Percentiles rank a stretch among this genome's conserved stretches.
Conservation (phyloP, 1,140 invertebrate genomes). For the Reticulitermes speratus region DNA sequence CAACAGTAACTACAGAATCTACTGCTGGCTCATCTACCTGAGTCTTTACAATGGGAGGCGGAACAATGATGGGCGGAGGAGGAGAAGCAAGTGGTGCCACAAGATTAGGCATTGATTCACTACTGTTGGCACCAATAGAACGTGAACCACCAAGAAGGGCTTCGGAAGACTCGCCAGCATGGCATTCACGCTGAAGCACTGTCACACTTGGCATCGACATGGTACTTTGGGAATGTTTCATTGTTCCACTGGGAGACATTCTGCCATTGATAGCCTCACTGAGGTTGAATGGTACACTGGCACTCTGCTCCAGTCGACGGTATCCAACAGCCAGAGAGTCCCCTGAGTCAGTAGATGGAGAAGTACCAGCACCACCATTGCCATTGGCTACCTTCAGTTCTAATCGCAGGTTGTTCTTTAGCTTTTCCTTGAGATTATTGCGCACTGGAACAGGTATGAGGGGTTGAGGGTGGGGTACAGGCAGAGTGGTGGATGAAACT, state of each 20-base stretch:
- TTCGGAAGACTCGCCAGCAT: conserved; percentile 19
- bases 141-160: conserved; percentile 19
- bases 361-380: conserved; percentile 45
- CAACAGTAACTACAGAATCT: not conserved
- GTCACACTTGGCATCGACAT: conserved; percentile 49
- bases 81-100: conserved; percentile 32
- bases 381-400: conserved; percentile 40
- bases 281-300: conserved; percentile 59
- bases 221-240: conserved; percentile 62
- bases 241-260: conserved; percentile 35
- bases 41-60: not conserved
- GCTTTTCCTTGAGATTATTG: conserved; percentile 41
- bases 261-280: conserved; percentile 38
- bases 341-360: conserved; percentile 53
- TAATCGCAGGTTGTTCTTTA: conserved; percentile 42
- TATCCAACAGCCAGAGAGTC: conserved; percentile 46
- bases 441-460: conserved; percentile 38
- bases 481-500: conserved; percentile 13
- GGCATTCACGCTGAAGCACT: conserved; percentile 26
- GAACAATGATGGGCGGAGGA: conserved; percentile 28
- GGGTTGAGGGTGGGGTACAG: conserved; percentile 36
- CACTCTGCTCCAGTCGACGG: conserved; percentile 55
- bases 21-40: not conserved
- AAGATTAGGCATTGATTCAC: conserved; percentile 53
- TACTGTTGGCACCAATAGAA: conserved; percentile 35